Evolutionary conservation across 2,113 vertebrate genomes (phyloP), one percentile per base, ranked within the genome.

Genomic region (Sebastes fasciatus): DNA sequence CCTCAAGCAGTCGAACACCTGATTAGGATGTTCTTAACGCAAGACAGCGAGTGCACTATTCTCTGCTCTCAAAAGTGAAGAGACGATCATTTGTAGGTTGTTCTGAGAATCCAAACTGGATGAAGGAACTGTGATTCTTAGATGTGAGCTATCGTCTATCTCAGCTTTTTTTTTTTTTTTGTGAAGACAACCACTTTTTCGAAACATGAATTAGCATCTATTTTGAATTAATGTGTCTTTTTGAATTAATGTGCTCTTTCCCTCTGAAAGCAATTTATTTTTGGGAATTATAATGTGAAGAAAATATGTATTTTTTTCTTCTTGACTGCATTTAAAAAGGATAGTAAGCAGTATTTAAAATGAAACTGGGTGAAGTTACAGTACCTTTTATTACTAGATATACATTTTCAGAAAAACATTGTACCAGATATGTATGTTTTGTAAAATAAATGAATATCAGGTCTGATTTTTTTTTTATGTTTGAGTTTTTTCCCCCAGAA

Each of bases 201-300:
- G 0, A 80, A 89, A 88, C 84, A 86, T 85, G 58, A 82, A 89
- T 86, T 88, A 85, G 85, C 86, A 88, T 90, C 19, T 83, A 26
- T 85, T 91, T 88, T 88, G 80, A 90, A 75, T 83, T 76, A 64
- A 86, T 91, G 23, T 74, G 43, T 86, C 52, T 66, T 80, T 72
- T 77, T 84, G 79, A 83, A 65, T 90, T 82, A 60, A 71, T 87
- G 58, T 80, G 49, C 17, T 77, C 40, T 82, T 82, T 84, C 63
- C 70, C 70, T 66, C 43, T 78, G 76, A 87, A 84, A 81, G 65
- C 73, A 67, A 63, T 84, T 86, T 83, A 67, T 90, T 84, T 77
- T 40, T 8, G 40, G 23, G 21, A 82, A 58, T 86, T 63, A 21
- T 78, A 85, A 89, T 85, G 80, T 86, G 77, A 86, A 71, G 74